A percentile compares a stretch with the other conserved stretches of the same genome.
Evolutionary conservation across 2,888 invertebrate genomes (phyloP).

Genomic region (Seira sanloemensis): DNA sequence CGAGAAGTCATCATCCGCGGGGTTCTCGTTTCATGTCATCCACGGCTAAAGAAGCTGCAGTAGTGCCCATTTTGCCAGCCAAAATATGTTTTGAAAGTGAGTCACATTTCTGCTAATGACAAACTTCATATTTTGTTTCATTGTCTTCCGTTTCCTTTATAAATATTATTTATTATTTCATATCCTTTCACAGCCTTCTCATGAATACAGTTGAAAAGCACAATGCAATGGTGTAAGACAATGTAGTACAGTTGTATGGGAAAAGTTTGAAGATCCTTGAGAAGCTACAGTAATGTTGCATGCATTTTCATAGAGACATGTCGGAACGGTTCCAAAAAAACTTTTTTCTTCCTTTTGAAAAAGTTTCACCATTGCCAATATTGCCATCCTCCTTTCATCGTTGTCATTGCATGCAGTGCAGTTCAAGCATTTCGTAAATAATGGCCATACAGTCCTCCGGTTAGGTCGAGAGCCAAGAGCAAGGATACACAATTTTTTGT

Average conservation of each 20-base stretch:
- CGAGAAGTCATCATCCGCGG: neutral
- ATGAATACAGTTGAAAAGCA: neutral
- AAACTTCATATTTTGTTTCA: too few relatives aligned
- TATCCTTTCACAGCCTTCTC: neutral
- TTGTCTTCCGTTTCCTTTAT: too few relatives aligned
- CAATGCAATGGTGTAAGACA: neutral
- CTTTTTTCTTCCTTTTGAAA: neutral
- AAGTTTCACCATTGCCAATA: neutral
- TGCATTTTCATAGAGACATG: neutral
- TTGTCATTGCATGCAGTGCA: neutral
- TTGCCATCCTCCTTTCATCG: neutral
- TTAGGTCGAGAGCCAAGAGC: neutral
- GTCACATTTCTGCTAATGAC: neutral
- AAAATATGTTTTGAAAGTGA: neutral
- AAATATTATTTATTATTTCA: too few relatives aligned
- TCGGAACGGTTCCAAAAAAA: constrained; percentile 1
- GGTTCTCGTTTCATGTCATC: neutral
- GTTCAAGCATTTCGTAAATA: neutral
- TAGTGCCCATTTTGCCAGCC: neutral
- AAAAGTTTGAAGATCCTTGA: neutral
- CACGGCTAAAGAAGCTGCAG: neutral
- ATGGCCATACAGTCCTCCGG: neutral
- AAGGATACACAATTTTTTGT: constrained; percentile 1
- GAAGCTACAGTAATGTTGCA: neutral
- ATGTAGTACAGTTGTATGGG: neutral